A percentile compares a stretch with the other conserved stretches of the same genome.
These are phyloP conservation scores for Apodemia zela DNA, from an alignment of 2,888 invertebrate species.

Conservation along the genomic window DNA sequence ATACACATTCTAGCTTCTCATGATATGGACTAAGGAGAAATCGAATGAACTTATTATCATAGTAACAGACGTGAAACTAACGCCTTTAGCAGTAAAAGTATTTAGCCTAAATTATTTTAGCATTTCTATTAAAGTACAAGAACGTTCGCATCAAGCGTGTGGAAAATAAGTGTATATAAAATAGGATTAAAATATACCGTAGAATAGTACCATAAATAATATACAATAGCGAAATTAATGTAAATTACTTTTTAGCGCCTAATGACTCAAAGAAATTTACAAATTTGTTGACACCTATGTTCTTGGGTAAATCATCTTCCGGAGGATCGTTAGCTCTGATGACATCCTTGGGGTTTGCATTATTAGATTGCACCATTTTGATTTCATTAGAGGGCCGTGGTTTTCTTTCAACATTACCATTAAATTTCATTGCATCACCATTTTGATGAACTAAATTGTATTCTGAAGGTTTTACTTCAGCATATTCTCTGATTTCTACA, in stretches of 20 bases:
- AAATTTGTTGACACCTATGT: conserved; percentile 73
- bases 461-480: conserved; percentile 23
- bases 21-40: background rate
- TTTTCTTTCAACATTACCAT: conserved; percentile 43
- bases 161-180: background rate
- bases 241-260: conserved; percentile 63
- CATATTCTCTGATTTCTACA: conserved; percentile 24
- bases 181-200: background rate
- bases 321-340: conserved; percentile 72
- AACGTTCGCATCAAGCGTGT: background rate
- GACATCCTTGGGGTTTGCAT: conserved; percentile 61
- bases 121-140: background rate
- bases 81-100: background rate
- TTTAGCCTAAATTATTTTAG: background rate
- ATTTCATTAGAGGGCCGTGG: conserved; percentile 65
- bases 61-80: background rate
- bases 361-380: conserved; percentile 59
- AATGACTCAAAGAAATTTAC: conserved; percentile 74
- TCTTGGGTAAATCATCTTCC: conserved; percentile 71
- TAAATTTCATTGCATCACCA: conserved; percentile 36
- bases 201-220: background rate
- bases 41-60: background rate
- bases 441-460: conserved; percentile 33
- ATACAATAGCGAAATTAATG: background rate
- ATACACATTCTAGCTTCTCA: background rate